Base-by-base conservation (phyloP, 2,113 vertebrate species). In the Myanophis thanlyinensis region DNA sequence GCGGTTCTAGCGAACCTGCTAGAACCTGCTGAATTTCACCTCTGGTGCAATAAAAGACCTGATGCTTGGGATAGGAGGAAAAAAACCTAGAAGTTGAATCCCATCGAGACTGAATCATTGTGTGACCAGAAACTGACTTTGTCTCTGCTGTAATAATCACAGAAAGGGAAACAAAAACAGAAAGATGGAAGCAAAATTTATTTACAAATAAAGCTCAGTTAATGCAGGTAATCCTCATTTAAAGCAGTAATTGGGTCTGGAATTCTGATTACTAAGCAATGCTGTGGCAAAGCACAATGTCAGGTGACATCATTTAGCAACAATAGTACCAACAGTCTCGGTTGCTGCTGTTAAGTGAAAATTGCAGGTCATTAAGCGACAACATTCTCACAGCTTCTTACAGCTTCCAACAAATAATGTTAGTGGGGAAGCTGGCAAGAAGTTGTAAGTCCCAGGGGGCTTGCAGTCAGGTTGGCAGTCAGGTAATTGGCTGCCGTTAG, bases 161-260 rank as follows among this genome's bases (percentile, higher is more conserved):
- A 80, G 67, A 80, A 40, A 27, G 15, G 35, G 5, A 67, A 56
- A 25, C 54, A 56, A 56, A 25, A 23, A 12, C 56, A 30, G 62
- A 80, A 89, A 40, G 7, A n/a, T 53, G 5, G 49, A 54, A 84
- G 67, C 40, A 89, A 52, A 48, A 54, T 40, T 27, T 27, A 80
- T 80, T 92, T 80, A 27, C 40, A 93, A 89, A 90, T 86, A 62
- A 80, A 40, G 18, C n/a, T 93, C n/a, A 86, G 46, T 47, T 51
- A 59, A 35, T 15, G 47, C 53, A 48, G 40, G 30, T 80, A 80
- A 40, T 80, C 62, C 18, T 80, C 35, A 80, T 4, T 80, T 80
- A 80, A 73, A 18, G 40, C 15, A 35, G 2, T 20, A 73, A 73
- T 73, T 73, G 15, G 5, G 1, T 7, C 67, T 73, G 30, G 67